Evolutionary conservation across 2,888 invertebrate species (phyloP).

Genomic region (Nomada hirtipes): DNA sequence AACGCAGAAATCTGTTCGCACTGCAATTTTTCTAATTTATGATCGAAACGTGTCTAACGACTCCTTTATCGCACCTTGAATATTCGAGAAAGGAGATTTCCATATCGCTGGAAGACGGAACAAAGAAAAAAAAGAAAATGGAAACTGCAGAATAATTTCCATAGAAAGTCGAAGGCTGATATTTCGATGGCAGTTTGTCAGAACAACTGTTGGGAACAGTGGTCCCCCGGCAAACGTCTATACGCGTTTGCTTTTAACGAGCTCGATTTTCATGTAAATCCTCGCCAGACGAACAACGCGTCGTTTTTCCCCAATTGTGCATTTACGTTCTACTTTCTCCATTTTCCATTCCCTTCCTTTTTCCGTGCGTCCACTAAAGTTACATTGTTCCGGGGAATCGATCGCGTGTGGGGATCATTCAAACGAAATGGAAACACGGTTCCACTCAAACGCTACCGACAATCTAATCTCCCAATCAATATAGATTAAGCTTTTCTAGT

Average conservation of each 20-base stretch:
- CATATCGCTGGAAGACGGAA: no score
- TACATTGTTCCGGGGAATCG: constrained; percentile 35
- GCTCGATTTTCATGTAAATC: constrained; percentile 76
- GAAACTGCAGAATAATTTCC: no score
- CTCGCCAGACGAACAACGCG: constrained; percentile 39
- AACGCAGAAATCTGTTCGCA: no score
- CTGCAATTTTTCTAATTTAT: no score
- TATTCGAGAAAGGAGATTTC: no score
- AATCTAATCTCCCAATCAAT: constrained; percentile 30
- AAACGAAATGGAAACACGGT: constrained; percentile 42
- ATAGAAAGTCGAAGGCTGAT: background rate
- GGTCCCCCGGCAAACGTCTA: constrained; percentile 2
- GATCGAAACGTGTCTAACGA: no score
- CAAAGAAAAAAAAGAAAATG: no score
- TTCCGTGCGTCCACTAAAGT: constrained; percentile 16
- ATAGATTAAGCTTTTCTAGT: background rate
- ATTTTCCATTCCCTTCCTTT: background rate
- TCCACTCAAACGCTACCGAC: constrained; percentile 21
- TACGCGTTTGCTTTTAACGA: constrained; percentile 42
- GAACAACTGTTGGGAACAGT: background rate
- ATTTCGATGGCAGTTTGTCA: background rate
- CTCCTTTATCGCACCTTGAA: no score
- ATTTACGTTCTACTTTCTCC: constrained; percentile 15
- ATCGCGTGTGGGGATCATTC: constrained; percentile 29
- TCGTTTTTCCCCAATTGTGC: constrained; percentile 34